Evolutionary conservation across 2,888 invertebrate genomes (phyloP), one percentile per base, ranked within the genome.

Genomic region (Balanococcus diminutus): DNA sequence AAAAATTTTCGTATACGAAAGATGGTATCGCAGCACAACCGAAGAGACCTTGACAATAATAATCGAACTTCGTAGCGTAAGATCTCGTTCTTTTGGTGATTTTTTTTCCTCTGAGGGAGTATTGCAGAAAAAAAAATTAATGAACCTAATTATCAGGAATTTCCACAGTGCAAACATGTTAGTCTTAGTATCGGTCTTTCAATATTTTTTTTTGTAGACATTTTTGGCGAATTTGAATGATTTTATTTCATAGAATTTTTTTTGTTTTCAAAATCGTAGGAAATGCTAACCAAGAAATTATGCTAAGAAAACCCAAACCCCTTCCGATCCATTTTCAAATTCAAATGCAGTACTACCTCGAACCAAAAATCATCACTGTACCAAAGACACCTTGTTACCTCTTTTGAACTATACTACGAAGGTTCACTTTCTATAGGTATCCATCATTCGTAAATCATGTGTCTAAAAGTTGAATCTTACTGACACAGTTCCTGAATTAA

Each of bases 401-500:
- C n/a, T n/a, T n/a, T n/a, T n/a, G n/a, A n/a, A n/a, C n/a, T n/a
- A n/a, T 67, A 14, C 61, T 19, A n/a, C 36, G n/a, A 75, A 75
- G 36, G 32, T n/a, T 32, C n/a, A 75, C 75, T 75, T 36, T 75
- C 75, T 16, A 32, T 32, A 36, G 8, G 36, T 36, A 42, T 42
- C 42, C 8, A 51, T 51, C 51, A 32, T 19, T 75, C 75, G n/a
- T n/a, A n/a, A n/a, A 31, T 72, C 25, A 31, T 11, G 28, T 25
- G 14, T 36, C 19, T 51, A 25, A 25, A 28, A 28, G 61, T 67
- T 75, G 75, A 75, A 32, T 75, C 8, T 19, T 75, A 75, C 32
- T 75, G 75, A 75, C 75, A 75, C 75, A 75, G 36, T 75, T 19
- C n/a, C n/a, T 75, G 75, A 75, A 75, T 75, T 75, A n/a, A 75